phyloP scores from a whole-genome alignment of 35 echinoderm and acorn worm species.

The Holothuria glaberrima region DNA sequence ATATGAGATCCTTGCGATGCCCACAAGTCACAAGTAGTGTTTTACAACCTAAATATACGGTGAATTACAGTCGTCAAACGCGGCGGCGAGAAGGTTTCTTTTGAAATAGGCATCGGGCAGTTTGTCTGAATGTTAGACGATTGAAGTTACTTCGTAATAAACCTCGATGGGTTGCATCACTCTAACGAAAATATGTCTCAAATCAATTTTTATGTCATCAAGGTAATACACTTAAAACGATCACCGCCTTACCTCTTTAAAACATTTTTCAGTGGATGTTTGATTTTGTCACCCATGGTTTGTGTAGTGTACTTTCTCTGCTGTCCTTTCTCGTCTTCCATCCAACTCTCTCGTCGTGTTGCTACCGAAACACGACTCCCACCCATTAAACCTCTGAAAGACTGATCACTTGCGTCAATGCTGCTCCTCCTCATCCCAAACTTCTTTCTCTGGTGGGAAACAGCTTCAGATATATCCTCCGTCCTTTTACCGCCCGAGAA shows the following conservation, averaged over 20 bases:
- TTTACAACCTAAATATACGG: too few species aligned
- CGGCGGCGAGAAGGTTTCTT: too few species aligned
- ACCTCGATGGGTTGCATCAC: too few species aligned
- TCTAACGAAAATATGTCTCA: too few species aligned
- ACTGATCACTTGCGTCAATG: background rate
- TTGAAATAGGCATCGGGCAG: too few species aligned
- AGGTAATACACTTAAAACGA: too few species aligned
- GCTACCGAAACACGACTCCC: background rate
- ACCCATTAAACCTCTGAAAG: background rate
- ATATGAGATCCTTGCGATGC: too few species aligned
- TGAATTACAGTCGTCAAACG: too few species aligned
- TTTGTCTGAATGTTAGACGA: too few species aligned
- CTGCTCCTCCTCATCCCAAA: conserved; percentile 25
- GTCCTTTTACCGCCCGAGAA: background rate
- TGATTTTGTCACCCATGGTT: background rate
- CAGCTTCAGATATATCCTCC: background rate
- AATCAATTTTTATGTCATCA: too few species aligned
- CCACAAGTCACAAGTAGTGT: too few species aligned
- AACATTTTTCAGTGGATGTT: background rate
- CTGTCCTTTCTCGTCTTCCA: background rate
- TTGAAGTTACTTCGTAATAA: too few species aligned
- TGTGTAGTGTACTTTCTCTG: background rate
- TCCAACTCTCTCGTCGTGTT: background rate
- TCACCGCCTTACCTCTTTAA: background rate
- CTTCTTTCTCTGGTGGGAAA: background rate